Evolutionary conservation across 1,140 invertebrate genomes (phyloP).

Genomic region (honey bee (Apis mellifera)): Amel_HAv3.1 CM009931.2:13568001-13568500

Average conservation of each 20-base stretch:
- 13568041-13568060: slow-evolving; percentile 26
- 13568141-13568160: background rate
- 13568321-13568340: too few species aligned
- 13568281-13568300: background rate
- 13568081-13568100: slow-evolving; percentile 40
- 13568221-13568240: background rate
- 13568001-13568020: background rate
- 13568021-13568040: slow-evolving; percentile 16
- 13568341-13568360: too few species aligned
- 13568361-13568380: too few species aligned
- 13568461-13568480: too few species aligned
- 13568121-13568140: background rate
- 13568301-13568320: too few species aligned
- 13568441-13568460: too few species aligned
- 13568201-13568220: background rate
- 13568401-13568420: too few species aligned
- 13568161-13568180: background rate
- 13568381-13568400: too few species aligned
- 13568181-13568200: background rate
- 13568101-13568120: background rate
- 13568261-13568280: background rate
- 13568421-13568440: too few species aligned
- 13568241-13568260: background rate
- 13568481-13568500: too few species aligned
- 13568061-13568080: slow-evolving; percentile 21